A percentile compares a stretch with the other conserved stretches of the same genome.
These are phyloP conservation scores for Rutilus rutilus DNA, from an alignment of 2,113 vertebrate species.

Conservation along the genomic window DNA sequence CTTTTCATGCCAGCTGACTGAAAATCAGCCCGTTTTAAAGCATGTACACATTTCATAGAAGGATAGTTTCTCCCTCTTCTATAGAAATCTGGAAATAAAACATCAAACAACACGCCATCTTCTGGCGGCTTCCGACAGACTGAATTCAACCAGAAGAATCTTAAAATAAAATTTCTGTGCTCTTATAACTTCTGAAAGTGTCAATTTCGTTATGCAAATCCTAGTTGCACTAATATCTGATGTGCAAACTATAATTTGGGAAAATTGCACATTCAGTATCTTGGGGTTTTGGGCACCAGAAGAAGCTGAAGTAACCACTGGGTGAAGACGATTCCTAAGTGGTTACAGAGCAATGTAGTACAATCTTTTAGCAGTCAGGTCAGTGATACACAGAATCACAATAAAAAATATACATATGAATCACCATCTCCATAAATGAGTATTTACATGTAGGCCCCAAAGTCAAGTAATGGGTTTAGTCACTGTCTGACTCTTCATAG, in stretches of 20 bases:
- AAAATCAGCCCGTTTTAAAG: background rate
- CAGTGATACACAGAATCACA: conserved; percentile 45
- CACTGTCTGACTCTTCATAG: background rate
- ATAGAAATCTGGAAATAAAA: conserved; percentile 20
- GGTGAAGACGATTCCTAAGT: conserved; percentile 42
- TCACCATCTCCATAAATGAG: conserved; percentile 28
- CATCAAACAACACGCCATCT: background rate
- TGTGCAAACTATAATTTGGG: background rate
- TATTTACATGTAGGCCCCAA: conserved; percentile 43
- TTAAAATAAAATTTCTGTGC: conserved; percentile 8
- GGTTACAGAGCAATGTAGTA: conserved; percentile 36
- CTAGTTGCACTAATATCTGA: background rate
- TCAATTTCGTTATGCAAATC: background rate
- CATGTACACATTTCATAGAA: conserved; percentile 5
- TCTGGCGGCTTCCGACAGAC: background rate
- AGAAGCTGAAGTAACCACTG: conserved; percentile 18
- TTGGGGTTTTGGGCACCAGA: background rate
- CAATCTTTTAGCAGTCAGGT: conserved; percentile 54
- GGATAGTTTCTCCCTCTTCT: background rate
- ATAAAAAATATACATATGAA: conserved; percentile 46
- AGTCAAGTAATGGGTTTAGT: conserved; percentile 14
- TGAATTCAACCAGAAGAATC: conserved; percentile 3
- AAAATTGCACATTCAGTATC: background rate
- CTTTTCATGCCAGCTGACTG: conserved; percentile 1
- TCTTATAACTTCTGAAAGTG: background rate